Base-by-base conservation (phyloP, 2,797 vertebrate species). In the Microhierax caerulescens region DNA sequence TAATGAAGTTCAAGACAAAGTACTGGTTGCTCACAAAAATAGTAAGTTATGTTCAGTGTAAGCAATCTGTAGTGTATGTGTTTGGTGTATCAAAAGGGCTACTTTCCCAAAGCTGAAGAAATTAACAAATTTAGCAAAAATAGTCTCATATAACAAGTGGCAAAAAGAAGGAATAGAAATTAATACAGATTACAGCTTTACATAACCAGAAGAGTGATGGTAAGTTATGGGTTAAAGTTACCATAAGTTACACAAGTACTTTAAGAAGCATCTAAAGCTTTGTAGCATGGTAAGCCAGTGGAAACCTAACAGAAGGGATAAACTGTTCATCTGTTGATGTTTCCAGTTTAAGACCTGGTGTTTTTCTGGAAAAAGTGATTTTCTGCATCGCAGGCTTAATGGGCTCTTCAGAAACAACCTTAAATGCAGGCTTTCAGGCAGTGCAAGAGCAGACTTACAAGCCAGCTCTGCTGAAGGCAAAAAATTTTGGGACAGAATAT, bases 161-260 rank as follows among this genome's bases (percentile, higher is more conserved):
- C 4, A 13, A 56, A 76, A 74, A 54, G 54, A 73, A 47, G 16
- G 28, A 72, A n/a, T 60, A 77, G 27, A 28, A 57, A 76, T 50
- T 61, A 51, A 56, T 74, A 30, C 10, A 51, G 76, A 45, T 70
- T 16, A 32, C 28, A 45, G 57, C 27, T 60, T 92, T 75, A 77
- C 5, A 3, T 74, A 47, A 59, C 61, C 34, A 19, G 57, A 88
- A 86, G 27, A 47, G 10, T 18, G 5, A 32, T 51, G 65, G n/a
- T 74, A 67, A 85, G 47, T 85, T 72, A 72, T 7, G 11, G 24
- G 32, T 39, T 90, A 12, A 63, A 77, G 36, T 51, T 90, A n/a
- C 32, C 0, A 0, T 28, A 53, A 27, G 30, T 56, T 87, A 23
- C 15, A 3, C 9, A 41, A 37, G 13, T 60, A 78, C 27, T 24